Base-by-base conservation (phyloP, 2,888 invertebrate species). In the Polydesmus complanatus region DNA sequence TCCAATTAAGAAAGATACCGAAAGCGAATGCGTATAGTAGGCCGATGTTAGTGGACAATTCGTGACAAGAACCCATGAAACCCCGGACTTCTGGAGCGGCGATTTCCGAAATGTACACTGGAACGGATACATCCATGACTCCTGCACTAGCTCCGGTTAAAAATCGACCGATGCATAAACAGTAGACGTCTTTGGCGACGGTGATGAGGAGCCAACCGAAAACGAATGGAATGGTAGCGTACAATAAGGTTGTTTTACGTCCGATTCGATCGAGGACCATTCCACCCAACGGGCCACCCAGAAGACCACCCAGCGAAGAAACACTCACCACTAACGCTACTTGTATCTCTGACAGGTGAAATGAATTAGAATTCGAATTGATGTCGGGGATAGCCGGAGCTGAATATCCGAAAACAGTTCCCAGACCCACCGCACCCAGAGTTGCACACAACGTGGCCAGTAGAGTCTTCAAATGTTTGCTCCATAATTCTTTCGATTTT, bases 61-160 rank as follows among this genome's bases (percentile, higher is more conserved):
- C 62, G 63, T 50, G 62, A 49, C 48, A 54, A 1, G 62, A 60
- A 2, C 63, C 63, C 18, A 65, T 48, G 2, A 56, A 52, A 8
- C 65, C 65, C 8, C 65, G 61, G 21, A 64, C 54, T 18, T 58
- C 27, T 1, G 63, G 59, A 11, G 61, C 56, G 1, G 64, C 48
- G 25, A 63, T 61, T 50, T 65, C 65, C 26, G 62, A 56, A 1
- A 65, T 58, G 62, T 65, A 37, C 18, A 57, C 57, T 49, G 57
- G 57, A 21, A 23, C 57, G n/a, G 49, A 14, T 8, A 50, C 49
- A 18, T 61, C 61, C n/a, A 60, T 60, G 22, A 65, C 59, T 3
- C 64, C 65, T 23, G 60, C 61, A 22, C 60, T 51, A 1, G 59
- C 22, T 19, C 64, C 63, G 25, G 50, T 59, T 23, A 65, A 2